Evolutionary conservation across 1,140 invertebrate genomes (phyloP), one percentile per base, ranked within the genome.

Genomic region (Palaemon carinicauda): DNA sequence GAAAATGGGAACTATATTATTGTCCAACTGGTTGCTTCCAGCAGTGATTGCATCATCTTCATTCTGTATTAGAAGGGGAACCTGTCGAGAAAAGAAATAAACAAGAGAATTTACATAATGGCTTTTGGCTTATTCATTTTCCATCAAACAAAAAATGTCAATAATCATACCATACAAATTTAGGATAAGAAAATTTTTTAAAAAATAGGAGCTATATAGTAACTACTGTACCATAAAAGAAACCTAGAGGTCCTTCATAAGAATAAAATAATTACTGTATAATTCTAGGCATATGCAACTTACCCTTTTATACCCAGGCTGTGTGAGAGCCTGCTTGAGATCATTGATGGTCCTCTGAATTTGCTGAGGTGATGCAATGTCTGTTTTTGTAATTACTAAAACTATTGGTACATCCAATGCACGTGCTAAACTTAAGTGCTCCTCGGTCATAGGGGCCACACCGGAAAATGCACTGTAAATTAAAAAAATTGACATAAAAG

Each of bases 401-500:
- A 98, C 97, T 91, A 98, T 95, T 0, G 97, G 97, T 89, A 98
- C 94, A 89, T 97, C 95, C 50, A 98, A 91, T 0, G 96, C 97
- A 3, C 95, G 91, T 19, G 96, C 95, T 24, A 98, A 93, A 7
- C 94, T 94, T 83, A 98, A 92, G 91, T 98, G 97, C 91, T 98
- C 97, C 89, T 90, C 88, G 19, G 92, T 91, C 31, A 91, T 92
- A 50, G 91, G 90, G 33, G 89, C 91, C 14, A 92, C 77, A 12
- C 89, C 89, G 27, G 83, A 88, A 52, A 88, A 89, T 17, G 89
- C 89, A 94, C 93, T 93, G 93, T 88, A n/a, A 90, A 89, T n/a
- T n/a, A 90, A 88, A 82, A 69, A 14, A 24, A 27, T 9, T 27
- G 24, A n/a, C n/a, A n/a, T n/a, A n/a, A n/a, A n/a, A n/a, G n/a